A percentile compares a stretch with the other conserved stretches of the same genome.
These are phyloP conservation scores for Arctia plantaginis DNA, from an alignment of 2,888 invertebrate genomes.

Conservation along the genomic window DNA sequence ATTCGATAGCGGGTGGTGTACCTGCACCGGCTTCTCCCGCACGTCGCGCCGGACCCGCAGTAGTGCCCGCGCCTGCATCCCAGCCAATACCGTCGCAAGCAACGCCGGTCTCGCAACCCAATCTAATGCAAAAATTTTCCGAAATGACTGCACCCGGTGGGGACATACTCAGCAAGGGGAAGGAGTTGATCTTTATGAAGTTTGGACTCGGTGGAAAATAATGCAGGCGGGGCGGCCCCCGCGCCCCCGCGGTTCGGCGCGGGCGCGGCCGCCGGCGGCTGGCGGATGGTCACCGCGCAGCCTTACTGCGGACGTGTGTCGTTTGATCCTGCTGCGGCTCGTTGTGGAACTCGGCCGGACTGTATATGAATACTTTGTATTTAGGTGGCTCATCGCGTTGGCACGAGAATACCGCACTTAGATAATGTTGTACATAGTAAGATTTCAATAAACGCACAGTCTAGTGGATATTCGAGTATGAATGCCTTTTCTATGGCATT, in stretches of 20 bases:
- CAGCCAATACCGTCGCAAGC: conserved; percentile 62
- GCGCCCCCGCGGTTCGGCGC: conserved; percentile 42
- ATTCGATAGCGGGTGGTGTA: conserved; percentile 44
- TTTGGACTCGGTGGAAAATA: conserved; percentile 94
- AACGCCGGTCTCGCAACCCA: conserved; percentile 86
- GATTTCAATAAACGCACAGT: conserved; percentile 86
- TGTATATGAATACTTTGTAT: conserved; percentile 68
- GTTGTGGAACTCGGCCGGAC: conserved; percentile 58
- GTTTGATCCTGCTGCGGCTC: conserved; percentile 54
- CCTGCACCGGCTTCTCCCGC: conserved; percentile 57
- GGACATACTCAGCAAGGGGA: conserved; percentile 96
- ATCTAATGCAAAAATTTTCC: conserved; percentile 95
- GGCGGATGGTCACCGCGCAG: conserved; percentile 31
- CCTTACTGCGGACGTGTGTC: conserved; percentile 43
- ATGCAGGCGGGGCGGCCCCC: conserved; percentile 76
- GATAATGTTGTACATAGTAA: conserved; percentile 80
- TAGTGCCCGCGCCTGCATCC: conserved; percentile 62
- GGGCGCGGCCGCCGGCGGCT: conserved; percentile 31
- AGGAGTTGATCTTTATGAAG: conserved; percentile 97
- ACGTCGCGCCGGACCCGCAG: conserved; percentile 53
- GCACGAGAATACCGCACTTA: conserved; percentile 66
- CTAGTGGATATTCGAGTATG: conserved; percentile 82
- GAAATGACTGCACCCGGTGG: conserved; percentile 96
- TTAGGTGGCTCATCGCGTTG: conserved; percentile 66
- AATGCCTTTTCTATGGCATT: conserved; percentile 80